Evolutionary conservation across 2,797 vertebrate genomes (phyloP), one percentile per base, ranked within the genome.

Genomic region (Enteromius paludinosus): DNA sequence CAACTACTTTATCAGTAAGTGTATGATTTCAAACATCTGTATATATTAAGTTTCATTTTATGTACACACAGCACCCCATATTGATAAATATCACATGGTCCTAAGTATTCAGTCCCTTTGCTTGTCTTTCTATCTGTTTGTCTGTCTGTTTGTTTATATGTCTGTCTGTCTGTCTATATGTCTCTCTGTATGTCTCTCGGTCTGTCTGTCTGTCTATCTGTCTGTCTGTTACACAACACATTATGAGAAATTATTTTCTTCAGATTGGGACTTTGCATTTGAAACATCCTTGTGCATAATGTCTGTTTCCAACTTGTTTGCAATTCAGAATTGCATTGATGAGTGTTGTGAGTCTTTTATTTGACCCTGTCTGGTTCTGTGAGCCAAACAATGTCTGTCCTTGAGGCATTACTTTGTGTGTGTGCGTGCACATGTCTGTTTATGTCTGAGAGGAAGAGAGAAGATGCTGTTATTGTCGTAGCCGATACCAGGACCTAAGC

Each of bases 1-100:
- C 88, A 99, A 98, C 92, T 97, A 97, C 93, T 99, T 99, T 82
- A 96, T 99, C 47, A 96, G 98, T 99, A 94, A 97, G 96, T 85
- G n/a, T 64, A 18, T 66, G 35, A 23, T 56, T 79, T 56, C n/a
- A 56, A 56, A 10, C 72, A 17, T 66, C 45, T 76, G 7, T 4
- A 35, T 73, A 25, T 38, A 38, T 38, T 38, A 38, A 38, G 35
- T 38, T 38, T 38, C 35, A 38, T 38, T 38, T 38, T 38, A 38
- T 8, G 35, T 8, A 38, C 35, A 38, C 35, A 38, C 35, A 38
- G 35, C 35, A 38, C 7, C 35, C 7, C 7, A 38, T 38, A 38
- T 38, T n/a, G n/a, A n/a, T n/a, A n/a, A n/a, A n/a, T n/a, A n/a
- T n/a, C n/a, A n/a, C n/a, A n/a, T n/a, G n/a, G n/a, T n/a, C n/a